Base-by-base conservation (phyloP, 2,888 invertebrate species). In the Aplocera efformata region DNA sequence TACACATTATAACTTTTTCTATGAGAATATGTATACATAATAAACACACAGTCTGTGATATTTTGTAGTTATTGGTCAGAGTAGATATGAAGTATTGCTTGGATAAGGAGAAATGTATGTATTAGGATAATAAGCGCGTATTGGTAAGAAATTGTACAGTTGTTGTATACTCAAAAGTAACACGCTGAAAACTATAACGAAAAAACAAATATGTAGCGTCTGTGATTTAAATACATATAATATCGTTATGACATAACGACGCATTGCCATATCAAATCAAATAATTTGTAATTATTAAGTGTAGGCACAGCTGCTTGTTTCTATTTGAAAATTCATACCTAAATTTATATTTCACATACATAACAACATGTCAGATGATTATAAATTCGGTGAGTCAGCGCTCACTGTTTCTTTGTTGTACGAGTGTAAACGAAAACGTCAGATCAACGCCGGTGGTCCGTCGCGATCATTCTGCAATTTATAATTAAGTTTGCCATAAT, bases 1-100 rank as follows among this genome's bases (percentile, higher is more conserved):
- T 84, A 86, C 86, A 83, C 83, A 80, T 48, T 78, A 80, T 60
- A 58, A 83, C 75, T 84, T 84, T 55, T 85, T 86, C 85, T 88
- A 86, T 79, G 83, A 88, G 85, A 85, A 82, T 77, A 88, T 84
- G 84, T 86, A 86, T 86, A 86, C 88, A 88, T 86, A 85, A 85
- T 85, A 84, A 86, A 86, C 78, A 86, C 80, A 81, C 83, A 77
- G 86, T 86, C 88, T 88, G 88, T 88, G 88, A 88, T 88, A 88
- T 88, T 86, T 88, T 86, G 85, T 88, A 86, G 83, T 85, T 82
- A 84, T 85, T 82, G 86, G 78, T 75, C 84, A 79, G 71, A 82
- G 72, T 82, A 81, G 84, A 72, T 78, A 77, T 81, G 81, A 79
- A 79, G 84, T 84, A 80, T 81, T 83, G 83, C 84, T 85, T 88